phyloP scores from a whole-genome alignment of 2,888 invertebrate genomes.

The Calephelis perditalis region DNA sequence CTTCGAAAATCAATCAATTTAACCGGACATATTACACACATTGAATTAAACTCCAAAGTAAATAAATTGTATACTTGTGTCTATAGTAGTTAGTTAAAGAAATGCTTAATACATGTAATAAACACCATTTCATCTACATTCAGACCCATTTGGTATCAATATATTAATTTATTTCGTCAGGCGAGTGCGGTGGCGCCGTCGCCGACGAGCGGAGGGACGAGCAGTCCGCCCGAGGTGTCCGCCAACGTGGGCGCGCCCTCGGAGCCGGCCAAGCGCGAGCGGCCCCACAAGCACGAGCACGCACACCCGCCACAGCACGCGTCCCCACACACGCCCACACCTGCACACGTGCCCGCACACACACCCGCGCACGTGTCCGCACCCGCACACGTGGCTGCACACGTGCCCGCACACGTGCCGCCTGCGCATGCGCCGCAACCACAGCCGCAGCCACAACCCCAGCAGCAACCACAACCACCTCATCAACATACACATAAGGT shows the following conservation, averaged over 20 bases:
- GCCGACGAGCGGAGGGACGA: constrained; percentile 40
- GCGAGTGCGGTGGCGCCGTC: constrained; percentile 28
- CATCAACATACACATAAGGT: constrained; percentile 9
- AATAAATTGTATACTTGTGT: no score
- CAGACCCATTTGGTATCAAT: no score
- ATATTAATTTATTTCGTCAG: not conserved
- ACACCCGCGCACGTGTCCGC: constrained; percentile 34
- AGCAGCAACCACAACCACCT: not conserved
- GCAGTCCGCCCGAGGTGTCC: constrained; percentile 62
- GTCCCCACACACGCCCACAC: constrained; percentile 17
- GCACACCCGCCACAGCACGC: constrained; percentile 27
- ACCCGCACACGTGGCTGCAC: constrained; percentile 33
- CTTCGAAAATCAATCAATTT: no score
- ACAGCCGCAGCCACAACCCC: not conserved
- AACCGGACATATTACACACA: no score
- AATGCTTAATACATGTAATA: no score
- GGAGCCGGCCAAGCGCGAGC: constrained; percentile 44
- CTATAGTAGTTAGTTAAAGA: no score
- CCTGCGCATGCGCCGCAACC: constrained; percentile 33
- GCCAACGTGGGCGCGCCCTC: constrained; percentile 57
- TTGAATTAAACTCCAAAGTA: no score
- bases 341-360: constrained; percentile 39
- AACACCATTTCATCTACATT: no score
- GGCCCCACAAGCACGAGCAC: constrained; percentile 32
- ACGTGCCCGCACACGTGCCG: constrained; percentile 10